These are phyloP conservation scores for Crotalus horridus DNA, from an alignment of 2,113 vertebrate species.

Conservation along the genomic window DNA sequence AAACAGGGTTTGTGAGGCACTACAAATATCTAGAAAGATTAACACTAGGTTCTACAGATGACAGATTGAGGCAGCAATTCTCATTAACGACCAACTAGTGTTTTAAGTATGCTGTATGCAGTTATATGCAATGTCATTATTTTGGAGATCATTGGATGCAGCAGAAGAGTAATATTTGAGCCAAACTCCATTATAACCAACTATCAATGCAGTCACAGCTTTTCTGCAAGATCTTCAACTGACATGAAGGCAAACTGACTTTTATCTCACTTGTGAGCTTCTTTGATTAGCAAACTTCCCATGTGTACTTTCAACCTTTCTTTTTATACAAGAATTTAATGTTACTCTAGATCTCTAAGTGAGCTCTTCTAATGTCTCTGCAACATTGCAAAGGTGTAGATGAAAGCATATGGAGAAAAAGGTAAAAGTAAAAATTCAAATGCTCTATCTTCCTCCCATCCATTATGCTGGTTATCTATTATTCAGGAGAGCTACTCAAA, in stretches of 20 bases:
- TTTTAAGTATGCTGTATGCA: neutral
- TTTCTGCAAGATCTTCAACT: neutral
- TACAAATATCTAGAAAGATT: neutral
- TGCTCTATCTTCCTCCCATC: neutral
- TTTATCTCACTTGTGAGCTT: neutral
- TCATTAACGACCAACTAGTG: neutral
- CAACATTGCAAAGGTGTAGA: neutral
- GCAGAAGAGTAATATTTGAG: neutral
- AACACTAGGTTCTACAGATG: neutral
- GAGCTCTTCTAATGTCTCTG: neutral
- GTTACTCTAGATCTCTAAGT: neutral
- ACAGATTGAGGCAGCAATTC: neutral
- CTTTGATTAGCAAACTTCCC: neutral
- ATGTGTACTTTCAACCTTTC: neutral
- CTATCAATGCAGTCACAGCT: neutral
- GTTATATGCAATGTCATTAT: neutral
- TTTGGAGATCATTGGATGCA: neutral
- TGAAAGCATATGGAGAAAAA: neutral
- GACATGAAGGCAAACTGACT: neutral
- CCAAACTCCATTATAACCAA: neutral
- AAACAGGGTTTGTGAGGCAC: neutral
- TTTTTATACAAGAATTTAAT: neutral
- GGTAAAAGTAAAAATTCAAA: neutral
- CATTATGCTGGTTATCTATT: neutral
- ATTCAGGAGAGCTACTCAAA: neutral